phyloP scores from a whole-genome alignment of 2,113 vertebrate species.

The Antechinus flavipes region DNA sequence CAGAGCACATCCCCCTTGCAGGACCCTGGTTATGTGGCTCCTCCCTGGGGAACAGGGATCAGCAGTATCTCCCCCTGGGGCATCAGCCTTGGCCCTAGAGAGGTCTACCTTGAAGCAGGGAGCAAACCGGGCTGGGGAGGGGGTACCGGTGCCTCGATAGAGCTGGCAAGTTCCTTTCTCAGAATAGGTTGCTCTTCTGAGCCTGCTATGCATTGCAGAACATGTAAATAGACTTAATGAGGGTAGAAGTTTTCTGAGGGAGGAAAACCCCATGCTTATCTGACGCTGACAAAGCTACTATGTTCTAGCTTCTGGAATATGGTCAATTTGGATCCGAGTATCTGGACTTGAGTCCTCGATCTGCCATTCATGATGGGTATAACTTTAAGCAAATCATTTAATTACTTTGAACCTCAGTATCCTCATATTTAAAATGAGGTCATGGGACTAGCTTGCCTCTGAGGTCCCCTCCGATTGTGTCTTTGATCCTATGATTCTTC shows the following conservation, averaged over 20 bases:
- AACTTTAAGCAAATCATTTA: neutral
- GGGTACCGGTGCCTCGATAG: neutral
- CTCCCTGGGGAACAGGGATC: neutral
- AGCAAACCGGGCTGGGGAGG: neutral
- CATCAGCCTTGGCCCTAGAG: neutral
- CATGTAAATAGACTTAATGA: neutral
- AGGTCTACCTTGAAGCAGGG: neutral
- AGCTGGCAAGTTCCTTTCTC: neutral
- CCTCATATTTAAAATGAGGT: neutral
- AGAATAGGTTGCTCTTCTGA: neutral
- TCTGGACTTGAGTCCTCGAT: neutral
- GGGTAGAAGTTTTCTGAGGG: neutral
- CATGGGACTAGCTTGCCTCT: neutral
- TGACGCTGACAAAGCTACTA: neutral
- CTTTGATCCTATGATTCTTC: neutral
- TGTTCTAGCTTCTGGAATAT: neutral
- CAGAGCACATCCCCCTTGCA: neutral
- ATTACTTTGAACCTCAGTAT: neutral
- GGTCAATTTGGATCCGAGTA: neutral
- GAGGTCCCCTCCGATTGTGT: neutral
- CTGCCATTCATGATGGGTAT: neutral
- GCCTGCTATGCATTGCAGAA: neutral
- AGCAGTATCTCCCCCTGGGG: neutral
- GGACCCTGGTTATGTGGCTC: neutral
- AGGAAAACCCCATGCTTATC: neutral